Conservation (phyloP, 2,888 invertebrate genomes). For the Oligia latruncula region DNA sequence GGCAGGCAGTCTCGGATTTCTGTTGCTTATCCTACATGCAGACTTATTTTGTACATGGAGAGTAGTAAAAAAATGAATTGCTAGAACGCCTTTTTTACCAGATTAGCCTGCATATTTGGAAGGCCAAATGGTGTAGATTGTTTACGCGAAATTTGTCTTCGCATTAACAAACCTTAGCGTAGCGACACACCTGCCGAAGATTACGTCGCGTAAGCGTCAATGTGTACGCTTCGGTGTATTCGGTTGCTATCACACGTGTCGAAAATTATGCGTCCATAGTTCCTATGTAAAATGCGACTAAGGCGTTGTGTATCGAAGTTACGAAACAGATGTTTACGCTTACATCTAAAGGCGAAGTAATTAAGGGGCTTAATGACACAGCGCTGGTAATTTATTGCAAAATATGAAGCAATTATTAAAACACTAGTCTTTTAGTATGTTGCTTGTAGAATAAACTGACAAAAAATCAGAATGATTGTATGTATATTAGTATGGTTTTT, state of each 20-base stretch:
- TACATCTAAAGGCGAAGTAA: background rate
- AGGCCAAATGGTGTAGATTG: background rate
- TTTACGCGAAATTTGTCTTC: background rate
- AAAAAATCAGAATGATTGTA: no score
- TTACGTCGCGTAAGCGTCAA: background rate
- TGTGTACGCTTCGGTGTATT: background rate
- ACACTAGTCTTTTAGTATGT: no score
- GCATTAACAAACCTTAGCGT: background rate
- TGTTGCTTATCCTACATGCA: conserved; percentile 38
- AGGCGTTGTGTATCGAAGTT: background rate
- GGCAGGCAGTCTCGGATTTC: conserved; percentile 24
- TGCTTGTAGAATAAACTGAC: no score
- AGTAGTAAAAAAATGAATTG: conserved; percentile 30
- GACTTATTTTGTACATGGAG: conserved; percentile 18
- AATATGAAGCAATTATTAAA: no score
- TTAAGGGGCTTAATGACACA: no score
- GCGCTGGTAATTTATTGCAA: no score
- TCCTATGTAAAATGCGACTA: background rate
- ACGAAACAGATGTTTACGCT: background rate
- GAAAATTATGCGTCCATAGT: background rate
- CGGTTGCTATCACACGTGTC: background rate
- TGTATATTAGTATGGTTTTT: no score
- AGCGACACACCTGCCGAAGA: conserved; percentile 17
- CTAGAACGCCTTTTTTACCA: background rate
- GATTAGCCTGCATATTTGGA: background rate